Evolutionary conservation across 30 jellyfish, hydroid and myxozoan species (phyloP).

Genomic region (Nemopilema nomurai): DNA sequence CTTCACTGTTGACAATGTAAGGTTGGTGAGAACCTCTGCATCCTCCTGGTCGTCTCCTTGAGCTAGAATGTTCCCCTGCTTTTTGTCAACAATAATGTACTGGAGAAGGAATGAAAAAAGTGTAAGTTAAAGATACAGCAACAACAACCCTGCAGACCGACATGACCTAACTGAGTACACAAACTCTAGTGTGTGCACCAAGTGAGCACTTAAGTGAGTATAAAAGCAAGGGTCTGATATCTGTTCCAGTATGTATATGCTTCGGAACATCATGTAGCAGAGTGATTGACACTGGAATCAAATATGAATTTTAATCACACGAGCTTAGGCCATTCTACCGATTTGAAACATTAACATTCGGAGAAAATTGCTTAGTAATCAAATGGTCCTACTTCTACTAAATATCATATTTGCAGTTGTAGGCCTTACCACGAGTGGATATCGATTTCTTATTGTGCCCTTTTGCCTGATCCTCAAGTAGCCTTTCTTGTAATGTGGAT

Average conservation of each 20-base stretch:
- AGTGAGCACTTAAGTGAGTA: too few species aligned
- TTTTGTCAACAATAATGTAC: conserved; percentile 92
- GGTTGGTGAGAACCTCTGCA: conserved; percentile 69
- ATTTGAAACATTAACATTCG: too few species aligned
- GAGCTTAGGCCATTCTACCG: too few species aligned
- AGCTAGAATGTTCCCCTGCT: conserved; percentile 85
- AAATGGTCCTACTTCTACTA: too few species aligned
- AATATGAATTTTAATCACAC: too few species aligned
- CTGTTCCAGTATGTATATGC: too few species aligned
- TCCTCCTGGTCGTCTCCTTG: conserved; percentile 93
- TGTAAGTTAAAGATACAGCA: not conserved
- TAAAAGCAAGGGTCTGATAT: too few species aligned
- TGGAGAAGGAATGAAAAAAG: not conserved
- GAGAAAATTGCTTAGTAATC: too few species aligned
- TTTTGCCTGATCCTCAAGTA: conserved; percentile 88
- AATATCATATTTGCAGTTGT: too few species aligned
- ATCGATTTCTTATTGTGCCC: conserved; percentile 78
- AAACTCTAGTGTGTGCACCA: too few species aligned
- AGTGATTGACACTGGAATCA: too few species aligned
- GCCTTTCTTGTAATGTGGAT: conserved; percentile 70
- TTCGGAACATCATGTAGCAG: too few species aligned
- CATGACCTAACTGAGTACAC: not conserved
- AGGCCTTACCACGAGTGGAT: conserved; percentile 86
- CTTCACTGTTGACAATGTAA: conserved; percentile 80
- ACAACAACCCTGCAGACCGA: not conserved